Conservation (phyloP, 2,888 invertebrate species). For the Lepidonotus clava region DNA sequence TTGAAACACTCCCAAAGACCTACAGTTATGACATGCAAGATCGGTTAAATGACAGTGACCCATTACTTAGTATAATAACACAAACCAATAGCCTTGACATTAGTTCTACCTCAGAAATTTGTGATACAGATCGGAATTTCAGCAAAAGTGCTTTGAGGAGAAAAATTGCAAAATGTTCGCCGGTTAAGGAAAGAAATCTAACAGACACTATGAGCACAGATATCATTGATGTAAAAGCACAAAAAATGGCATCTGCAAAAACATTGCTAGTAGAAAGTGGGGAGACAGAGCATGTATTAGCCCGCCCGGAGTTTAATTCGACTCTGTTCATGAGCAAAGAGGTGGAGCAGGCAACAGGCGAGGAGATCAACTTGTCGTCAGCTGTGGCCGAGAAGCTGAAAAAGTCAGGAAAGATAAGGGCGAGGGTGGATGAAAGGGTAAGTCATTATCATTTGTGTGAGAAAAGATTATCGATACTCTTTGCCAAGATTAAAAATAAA, state of each 20-base stretch:
- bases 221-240: slow-evolving; percentile 3
- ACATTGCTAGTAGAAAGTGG: neutral
- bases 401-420: slow-evolving; percentile 66
- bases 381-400: slow-evolving; percentile 69
- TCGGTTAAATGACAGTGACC: neutral
- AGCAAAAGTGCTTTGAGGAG: neutral
- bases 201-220: neutral
- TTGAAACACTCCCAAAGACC: slow-evolving; percentile 8
- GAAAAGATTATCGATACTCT: too few relatives aligned
- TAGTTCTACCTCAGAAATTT: neutral
- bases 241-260: slow-evolving; percentile 25
- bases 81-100: neutral
- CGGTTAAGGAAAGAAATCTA: neutral
- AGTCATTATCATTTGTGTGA: too few relatives aligned
- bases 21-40: neutral
- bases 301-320: slow-evolving; percentile 75
- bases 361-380: slow-evolving; percentile 67
- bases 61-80: neutral
- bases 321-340: slow-evolving; percentile 69
- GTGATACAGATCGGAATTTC: neutral
- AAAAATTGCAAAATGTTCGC: slow-evolving; percentile 5
- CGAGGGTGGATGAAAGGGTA: slow-evolving; percentile 74
- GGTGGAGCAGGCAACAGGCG: slow-evolving; percentile 67
- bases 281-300: slow-evolving; percentile 69
- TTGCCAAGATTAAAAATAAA: too few relatives aligned